Conservation (phyloP, 2,797 vertebrate genomes). For the Merluccius polli region DNA sequence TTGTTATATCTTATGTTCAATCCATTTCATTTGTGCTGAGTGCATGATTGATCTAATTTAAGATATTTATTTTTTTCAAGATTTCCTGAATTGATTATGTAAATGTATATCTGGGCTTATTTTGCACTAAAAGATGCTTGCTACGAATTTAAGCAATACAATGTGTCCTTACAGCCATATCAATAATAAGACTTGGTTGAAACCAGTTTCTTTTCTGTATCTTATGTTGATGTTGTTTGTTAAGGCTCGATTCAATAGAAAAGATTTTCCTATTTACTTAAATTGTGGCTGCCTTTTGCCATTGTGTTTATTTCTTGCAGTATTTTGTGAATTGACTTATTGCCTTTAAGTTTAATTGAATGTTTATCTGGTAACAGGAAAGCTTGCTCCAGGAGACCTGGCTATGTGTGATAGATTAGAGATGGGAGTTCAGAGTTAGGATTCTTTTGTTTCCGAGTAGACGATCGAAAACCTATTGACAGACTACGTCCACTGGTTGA, state of each 20-base stretch:
- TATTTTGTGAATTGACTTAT: background rate
- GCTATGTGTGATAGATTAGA: background rate
- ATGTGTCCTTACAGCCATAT: background rate
- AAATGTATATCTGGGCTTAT: background rate
- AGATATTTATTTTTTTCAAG: slow-evolving; percentile 18
- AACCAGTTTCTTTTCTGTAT: background rate
- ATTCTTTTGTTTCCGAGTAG: background rate
- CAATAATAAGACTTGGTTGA: background rate
- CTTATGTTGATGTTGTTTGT: background rate
- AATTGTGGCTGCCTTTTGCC: background rate
- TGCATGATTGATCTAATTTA: slow-evolving; percentile 6
- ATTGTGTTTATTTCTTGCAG: background rate
- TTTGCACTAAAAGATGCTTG: background rate
- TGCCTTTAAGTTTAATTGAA: background rate
- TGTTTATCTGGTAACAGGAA: background rate
- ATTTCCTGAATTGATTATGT: background rate
- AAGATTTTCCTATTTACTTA: background rate
- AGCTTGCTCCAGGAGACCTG: background rate
- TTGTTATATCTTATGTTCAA: slow-evolving; percentile 16
- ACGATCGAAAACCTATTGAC: background rate
- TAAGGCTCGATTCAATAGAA: background rate
- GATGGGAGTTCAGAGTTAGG: background rate
- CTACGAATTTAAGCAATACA: slow-evolving; percentile 1
- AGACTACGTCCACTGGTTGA: background rate
- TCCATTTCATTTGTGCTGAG: background rate